Base-by-base conservation (phyloP, 2,113 vertebrate genomes). In the Syngnathus floridae region DNA sequence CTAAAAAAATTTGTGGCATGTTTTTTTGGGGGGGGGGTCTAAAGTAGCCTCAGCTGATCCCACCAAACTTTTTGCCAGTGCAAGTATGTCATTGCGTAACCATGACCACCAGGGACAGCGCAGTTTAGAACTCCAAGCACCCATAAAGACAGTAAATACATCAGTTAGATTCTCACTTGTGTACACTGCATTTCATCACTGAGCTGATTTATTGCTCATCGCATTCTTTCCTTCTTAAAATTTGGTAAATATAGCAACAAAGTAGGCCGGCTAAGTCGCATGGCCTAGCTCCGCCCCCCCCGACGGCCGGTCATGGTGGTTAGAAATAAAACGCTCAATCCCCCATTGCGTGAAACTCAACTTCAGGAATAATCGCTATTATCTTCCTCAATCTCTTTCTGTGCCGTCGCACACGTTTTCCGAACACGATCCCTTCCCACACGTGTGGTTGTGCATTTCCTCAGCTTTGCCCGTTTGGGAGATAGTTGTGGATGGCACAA, bases 401-500 rank as follows among this genome's bases (percentile, higher is more conserved):
- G 1, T 59, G 13, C 54, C 4, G 4, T 12, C 35, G 35, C 35
- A n/a, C 46, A 55, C 36, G 7, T 76, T 67, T 21, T 52, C 7
- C 54, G 12, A 57, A 48, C 37, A 54, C 41, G 62, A 46, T 65
- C 5, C 10, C 22, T 22, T 43, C 62, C 45, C 22, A 62, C 64
- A 70, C 57, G 16, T 9, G 35, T 48, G 60, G 41, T 49, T 58
- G 43, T 65, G 71, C 46, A 38, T 68, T 51, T 58, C 60, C 67
- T 41, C 21, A 54, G 64, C 70, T 67, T 19, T 59, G 38, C 61
- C 49, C 38, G 26, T 73, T 73, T 62, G 31, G 43, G 36, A 70
- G 54, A 73, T 54, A 14, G 58, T 70, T 74, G 56, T 10, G 21
- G 21, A 45, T 57, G 64, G 46, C 0, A 0, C 65, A 31, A 41